phyloP scores from a whole-genome alignment of 2,797 vertebrate species.

The Masticophis lateralis region DNA sequence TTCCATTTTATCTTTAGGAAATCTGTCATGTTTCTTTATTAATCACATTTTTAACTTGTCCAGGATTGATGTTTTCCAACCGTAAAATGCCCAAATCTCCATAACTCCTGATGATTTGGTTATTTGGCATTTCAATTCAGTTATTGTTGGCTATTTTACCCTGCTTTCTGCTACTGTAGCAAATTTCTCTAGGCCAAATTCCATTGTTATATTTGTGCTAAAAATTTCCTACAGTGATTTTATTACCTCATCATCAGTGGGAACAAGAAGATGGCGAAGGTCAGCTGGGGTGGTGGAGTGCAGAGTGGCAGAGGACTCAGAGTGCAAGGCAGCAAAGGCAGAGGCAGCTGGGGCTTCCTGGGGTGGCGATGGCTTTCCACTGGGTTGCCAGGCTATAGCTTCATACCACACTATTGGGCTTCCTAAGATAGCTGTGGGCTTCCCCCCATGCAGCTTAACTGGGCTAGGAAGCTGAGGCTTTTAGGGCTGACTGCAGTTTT shows the following conservation, averaged over 20 bases:
- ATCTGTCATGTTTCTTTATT: neutral
- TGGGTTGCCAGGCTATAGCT: neutral
- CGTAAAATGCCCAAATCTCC: neutral
- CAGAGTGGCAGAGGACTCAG: neutral
- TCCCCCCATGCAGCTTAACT: neutral
- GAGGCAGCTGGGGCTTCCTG: neutral
- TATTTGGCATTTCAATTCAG: neutral
- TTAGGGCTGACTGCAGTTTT: neutral
- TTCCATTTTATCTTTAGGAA: neutral
- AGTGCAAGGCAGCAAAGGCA: neutral
- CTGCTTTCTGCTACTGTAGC: neutral
- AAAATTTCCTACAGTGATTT: neutral
- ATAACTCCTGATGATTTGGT: neutral
- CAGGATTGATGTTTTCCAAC: neutral
- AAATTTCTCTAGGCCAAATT: neutral
- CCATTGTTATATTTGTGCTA: neutral
- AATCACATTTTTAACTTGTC: neutral
- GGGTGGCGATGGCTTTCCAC: neutral
- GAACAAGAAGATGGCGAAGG: neutral
- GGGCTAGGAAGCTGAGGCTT: neutral
- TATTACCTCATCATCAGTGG: neutral
- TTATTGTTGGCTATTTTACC: neutral
- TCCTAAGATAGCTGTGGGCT: neutral
- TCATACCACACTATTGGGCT: neutral
- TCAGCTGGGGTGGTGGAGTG: neutral